Conservation (phyloP, 2,888 invertebrate species). For the Orgyia antiqua region DNA sequence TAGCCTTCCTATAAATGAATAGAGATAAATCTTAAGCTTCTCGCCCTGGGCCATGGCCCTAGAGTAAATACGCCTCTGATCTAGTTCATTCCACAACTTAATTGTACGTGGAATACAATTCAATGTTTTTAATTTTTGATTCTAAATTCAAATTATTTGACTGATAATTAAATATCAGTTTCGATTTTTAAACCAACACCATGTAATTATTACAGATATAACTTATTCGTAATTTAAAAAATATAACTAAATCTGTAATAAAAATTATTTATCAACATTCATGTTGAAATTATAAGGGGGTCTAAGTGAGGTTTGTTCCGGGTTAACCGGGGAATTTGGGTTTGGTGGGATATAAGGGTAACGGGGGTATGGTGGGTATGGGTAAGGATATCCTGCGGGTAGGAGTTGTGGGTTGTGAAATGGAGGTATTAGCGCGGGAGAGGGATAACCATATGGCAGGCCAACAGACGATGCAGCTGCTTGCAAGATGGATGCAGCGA, state of each 20-base stretch:
- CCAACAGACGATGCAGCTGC: conserved; percentile 88
- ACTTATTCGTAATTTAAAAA: conserved; percentile 1
- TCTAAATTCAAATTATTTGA: too few species aligned
- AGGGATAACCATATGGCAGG: conserved; percentile 79
- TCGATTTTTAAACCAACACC: too few species aligned
- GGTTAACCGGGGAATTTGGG: conserved; percentile 63
- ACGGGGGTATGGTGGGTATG: conserved; percentile 72
- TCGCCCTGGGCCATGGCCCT: too few species aligned
- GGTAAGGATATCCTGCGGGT: conserved; percentile 77
- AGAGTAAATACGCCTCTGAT: too few species aligned
- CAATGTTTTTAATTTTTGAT: too few species aligned
- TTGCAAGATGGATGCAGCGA: conserved; percentile 94
- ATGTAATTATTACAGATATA: too few species aligned
- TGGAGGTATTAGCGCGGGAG: conserved; percentile 77
- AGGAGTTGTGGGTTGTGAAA: conserved; percentile 77
- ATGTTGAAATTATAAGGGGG: conserved; percentile 70
- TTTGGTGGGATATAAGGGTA: conserved; percentile 77
- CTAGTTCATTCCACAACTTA: too few species aligned
- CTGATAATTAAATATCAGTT: too few species aligned
- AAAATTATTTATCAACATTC: conserved; percentile 63
- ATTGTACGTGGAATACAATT: too few species aligned
- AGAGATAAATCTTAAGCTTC: too few species aligned
- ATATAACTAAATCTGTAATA: conserved; percentile 3
- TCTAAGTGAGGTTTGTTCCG: conserved; percentile 63
- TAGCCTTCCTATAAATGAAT: too few species aligned